Evolutionary conservation across 2,888 invertebrate species (phyloP).

Genomic region (Odontothrips loti): DNA sequence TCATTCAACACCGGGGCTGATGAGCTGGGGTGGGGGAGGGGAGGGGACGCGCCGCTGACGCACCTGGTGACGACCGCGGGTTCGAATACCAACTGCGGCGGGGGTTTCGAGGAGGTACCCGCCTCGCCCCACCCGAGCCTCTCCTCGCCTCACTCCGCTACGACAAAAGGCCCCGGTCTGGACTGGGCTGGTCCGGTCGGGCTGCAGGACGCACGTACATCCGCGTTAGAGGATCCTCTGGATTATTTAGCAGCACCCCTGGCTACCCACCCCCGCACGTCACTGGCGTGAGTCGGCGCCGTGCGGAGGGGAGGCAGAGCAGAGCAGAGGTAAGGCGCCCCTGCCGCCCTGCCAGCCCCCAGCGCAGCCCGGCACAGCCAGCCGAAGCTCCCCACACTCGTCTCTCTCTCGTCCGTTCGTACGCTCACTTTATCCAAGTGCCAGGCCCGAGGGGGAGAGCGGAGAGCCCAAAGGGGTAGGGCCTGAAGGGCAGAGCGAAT

Average conservation of each 20-base stretch:
- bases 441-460: background rate
- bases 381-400: slow-evolving; percentile 1
- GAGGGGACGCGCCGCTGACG: too few relatives aligned
- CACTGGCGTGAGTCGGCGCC: background rate
- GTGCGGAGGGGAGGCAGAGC: background rate
- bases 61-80: too few relatives aligned
- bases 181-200: background rate
- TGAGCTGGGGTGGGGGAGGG: too few relatives aligned
- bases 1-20: background rate
- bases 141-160: background rate
- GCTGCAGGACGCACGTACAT: background rate
- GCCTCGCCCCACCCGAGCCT: too few relatives aligned
- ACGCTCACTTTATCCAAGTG: slow-evolving; percentile 13
- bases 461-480: background rate
- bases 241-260: background rate
- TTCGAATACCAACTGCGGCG: background rate
- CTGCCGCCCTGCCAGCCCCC: background rate
- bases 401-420: slow-evolving; percentile 16
- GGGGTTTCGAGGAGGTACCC: background rate
- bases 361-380: background rate
- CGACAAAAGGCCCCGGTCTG: too few relatives aligned
- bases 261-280: background rate
- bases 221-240: background rate
- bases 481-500: background rate
- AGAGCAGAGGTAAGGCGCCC: background rate